Evolutionary conservation across 2,797 vertebrate species (phyloP), one percentile per base, ranked within the genome.

Genomic region (Naso thynnoides): DNA sequence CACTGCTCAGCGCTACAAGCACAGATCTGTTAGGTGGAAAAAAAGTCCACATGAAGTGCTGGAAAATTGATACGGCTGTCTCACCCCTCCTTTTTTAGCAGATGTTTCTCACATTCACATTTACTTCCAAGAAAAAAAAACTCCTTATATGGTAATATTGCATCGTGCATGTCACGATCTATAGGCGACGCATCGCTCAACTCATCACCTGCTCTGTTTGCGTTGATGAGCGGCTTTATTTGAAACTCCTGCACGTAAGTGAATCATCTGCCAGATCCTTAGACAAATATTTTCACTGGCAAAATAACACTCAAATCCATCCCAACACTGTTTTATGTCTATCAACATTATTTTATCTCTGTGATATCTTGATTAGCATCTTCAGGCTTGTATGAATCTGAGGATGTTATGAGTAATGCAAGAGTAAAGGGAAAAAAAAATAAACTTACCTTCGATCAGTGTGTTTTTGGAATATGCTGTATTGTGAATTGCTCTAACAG

Each of bases 361-460:
- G 2, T 33, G 2, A 71, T 81, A 66, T 83, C 47, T 38, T 56
- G 11, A 80, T 78, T 54, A 87, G 69, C 71, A 82, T 81, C 60
- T 66, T 69, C 21, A 76, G 50, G 18, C 49, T 47, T 65, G 44
- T 62, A 5, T 63, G 15, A 72, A 67, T 63, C 26, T 62, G 57
- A 83, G 55, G 50, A 57, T 67, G 61, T 65, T 55, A 42, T 67
- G 67, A 81, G 73, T 45, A 66, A 78, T 53, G 54, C 70, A 57
- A 74, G 58, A 85, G 59, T 86, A 70, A 54, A 80, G 61, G 41
- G 1, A 14, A 76, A 50, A 49, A 83, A 79, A 89, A 76, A 76
- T 13, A 38, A 76, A 87, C 94, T 93, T 94, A 95, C 95, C 94
- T 92, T 78, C 36, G 79, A 48, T 85, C 70, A 86, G 76, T 85